Evolutionary conservation across 2,797 vertebrate genomes (phyloP).

Genomic region (Benthosema pterotum): DNA sequence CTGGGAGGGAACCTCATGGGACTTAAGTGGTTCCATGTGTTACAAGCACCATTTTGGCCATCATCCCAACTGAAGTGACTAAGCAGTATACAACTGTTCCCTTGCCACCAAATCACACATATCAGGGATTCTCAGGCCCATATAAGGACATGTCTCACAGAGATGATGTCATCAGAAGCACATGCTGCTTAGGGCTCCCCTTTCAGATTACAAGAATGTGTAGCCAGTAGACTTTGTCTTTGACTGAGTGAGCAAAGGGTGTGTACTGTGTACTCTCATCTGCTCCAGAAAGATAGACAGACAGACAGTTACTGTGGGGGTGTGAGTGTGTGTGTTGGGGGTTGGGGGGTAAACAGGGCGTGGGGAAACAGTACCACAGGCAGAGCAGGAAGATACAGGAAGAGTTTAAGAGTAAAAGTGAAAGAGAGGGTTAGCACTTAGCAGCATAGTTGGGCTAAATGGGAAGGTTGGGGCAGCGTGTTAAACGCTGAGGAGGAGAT

Average conservation of each 20-base stretch:
- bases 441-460: slow-evolving; percentile 15
- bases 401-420: not conserved
- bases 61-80: slow-evolving; percentile 4
- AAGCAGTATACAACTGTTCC: not conserved
- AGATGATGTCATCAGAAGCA: slow-evolving; percentile 78
- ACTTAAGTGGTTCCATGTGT: too few species aligned
- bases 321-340: slow-evolving; percentile 11
- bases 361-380: slow-evolving; percentile 1
- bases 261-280: slow-evolving; percentile 16
- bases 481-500: slow-evolving; percentile 9
- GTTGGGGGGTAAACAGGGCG: not conserved
- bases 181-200: slow-evolving; percentile 40
- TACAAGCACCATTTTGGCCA: too few species aligned
- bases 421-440: slow-evolving; percentile 10
- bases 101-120: slow-evolving; percentile 26
- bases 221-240: too few species aligned
- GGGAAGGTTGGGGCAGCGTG: slow-evolving; percentile 24
- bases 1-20: too few species aligned
- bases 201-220: slow-evolving; percentile 46
- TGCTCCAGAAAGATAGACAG: too few species aligned
- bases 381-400: slow-evolving; percentile 18
- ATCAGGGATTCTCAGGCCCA: slow-evolving; percentile 50
- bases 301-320: not conserved
- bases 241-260: slow-evolving; percentile 31
- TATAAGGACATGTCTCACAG: slow-evolving; percentile 76